phyloP scores from a whole-genome alignment of 2,113 vertebrate species.

The Anser brachyrhynchus region DNA sequence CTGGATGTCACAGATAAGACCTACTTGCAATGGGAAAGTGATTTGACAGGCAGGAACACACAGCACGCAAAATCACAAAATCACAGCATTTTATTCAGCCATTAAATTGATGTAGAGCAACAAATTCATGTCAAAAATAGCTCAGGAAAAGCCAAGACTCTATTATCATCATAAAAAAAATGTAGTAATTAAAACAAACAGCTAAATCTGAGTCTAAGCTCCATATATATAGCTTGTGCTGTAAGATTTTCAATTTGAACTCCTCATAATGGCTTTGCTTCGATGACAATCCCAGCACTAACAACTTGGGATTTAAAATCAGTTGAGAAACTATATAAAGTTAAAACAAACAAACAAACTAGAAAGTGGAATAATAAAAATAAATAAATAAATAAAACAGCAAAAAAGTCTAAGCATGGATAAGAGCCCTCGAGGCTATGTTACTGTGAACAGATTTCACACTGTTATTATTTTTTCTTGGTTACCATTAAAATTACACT shows the following conservation, averaged over 20 bases:
- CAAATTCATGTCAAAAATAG: neutral
- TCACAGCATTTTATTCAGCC: neutral
- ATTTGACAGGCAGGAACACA: neutral
- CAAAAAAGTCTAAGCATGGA: neutral
- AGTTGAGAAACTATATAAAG: neutral
- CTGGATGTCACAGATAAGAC: neutral
- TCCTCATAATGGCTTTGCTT: neutral
- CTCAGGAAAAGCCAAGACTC: neutral
- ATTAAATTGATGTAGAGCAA: neutral
- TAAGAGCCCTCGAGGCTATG: neutral
- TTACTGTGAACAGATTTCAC: neutral
- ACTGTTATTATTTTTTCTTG: slow-evolving; percentile 9
- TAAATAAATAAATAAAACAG: neutral
- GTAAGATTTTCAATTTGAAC: neutral
- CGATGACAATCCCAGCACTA: neutral
- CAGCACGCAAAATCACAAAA: neutral
- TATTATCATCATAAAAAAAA: neutral
- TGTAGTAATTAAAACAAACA: neutral
- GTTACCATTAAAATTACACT: slow-evolving; percentile 21
- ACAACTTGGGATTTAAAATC: neutral
- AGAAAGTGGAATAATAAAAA: neutral
- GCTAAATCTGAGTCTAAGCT: neutral
- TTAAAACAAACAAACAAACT: neutral
- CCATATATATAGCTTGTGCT: neutral
- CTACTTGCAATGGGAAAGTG: neutral